phyloP scores from a whole-genome alignment of 2,888 invertebrate species.

The Drosophila prostipennis region DNA sequence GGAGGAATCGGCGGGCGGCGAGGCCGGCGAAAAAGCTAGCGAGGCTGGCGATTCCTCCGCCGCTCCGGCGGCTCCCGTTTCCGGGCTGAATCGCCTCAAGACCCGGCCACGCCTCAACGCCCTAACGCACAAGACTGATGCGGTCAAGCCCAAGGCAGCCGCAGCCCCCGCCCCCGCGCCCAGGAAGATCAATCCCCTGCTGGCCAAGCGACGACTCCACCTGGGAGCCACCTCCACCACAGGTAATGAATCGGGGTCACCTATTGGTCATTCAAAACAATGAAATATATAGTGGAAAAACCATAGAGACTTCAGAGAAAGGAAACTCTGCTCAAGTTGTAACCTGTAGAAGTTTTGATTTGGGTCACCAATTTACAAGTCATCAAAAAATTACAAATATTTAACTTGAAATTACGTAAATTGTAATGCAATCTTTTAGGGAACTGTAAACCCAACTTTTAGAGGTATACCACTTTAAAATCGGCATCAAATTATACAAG shows the following conservation, averaged over 20 bases:
- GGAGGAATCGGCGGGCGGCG: slow-evolving; percentile 32
- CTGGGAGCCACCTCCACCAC: slow-evolving; percentile 82
- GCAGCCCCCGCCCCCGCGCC: slow-evolving; percentile 56
- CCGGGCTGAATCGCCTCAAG: slow-evolving; percentile 83
- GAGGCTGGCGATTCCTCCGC: slow-evolving; percentile 52
- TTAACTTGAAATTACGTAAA: too few species aligned
- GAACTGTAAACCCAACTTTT: too few species aligned
- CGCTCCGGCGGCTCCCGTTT: slow-evolving; percentile 55
- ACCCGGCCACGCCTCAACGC: slow-evolving; percentile 83
- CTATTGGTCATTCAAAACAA: too few species aligned
- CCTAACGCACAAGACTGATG: slow-evolving; percentile 81
- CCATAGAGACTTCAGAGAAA: too few species aligned
- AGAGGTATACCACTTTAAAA: too few species aligned
- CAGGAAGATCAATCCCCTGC: slow-evolving; percentile 83
- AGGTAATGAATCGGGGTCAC: slow-evolving; percentile 58
- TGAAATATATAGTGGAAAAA: too few species aligned
- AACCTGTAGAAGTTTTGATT: too few species aligned
- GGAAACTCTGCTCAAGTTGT: too few species aligned
- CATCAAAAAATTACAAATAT: too few species aligned
- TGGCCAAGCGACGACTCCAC: slow-evolving; percentile 82
- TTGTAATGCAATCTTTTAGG: too few species aligned
- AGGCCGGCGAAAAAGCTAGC: slow-evolving; percentile 29
- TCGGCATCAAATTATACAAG: too few species aligned
- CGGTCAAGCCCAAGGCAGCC: slow-evolving; percentile 73
- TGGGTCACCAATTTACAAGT: too few species aligned